Conservation (phyloP, 2,113 vertebrate species). For the Myrmecobius fasciatus region DNA sequence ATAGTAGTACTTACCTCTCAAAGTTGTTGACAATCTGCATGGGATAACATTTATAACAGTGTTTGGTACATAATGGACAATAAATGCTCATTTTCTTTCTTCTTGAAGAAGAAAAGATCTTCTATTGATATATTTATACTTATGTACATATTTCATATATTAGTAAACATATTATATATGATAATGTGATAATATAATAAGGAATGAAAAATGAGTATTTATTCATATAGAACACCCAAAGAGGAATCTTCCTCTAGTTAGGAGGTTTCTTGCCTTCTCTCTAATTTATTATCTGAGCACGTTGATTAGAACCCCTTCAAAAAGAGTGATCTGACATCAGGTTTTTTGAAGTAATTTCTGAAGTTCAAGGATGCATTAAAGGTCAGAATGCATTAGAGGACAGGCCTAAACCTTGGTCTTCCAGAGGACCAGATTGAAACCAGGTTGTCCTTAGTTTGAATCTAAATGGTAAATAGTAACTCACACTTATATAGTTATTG, state of each 20-base stretch:
- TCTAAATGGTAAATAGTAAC: neutral
- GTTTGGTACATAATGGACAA: too few relatives aligned
- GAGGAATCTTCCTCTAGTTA: neutral
- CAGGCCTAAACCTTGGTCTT: neutral
- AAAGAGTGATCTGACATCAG: neutral
- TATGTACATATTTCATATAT: too few relatives aligned
- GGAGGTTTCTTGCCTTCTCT: neutral
- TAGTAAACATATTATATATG: neutral
- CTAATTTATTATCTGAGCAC: neutral
- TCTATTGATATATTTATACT: too few relatives aligned
- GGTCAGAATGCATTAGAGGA: neutral
- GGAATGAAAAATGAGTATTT: neutral
- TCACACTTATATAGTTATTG: neutral
- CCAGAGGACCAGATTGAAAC: neutral
- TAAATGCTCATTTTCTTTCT: too few relatives aligned
- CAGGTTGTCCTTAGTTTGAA: neutral
- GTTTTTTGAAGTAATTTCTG: neutral
- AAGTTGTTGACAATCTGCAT: neutral
- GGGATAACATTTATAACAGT: neutral
- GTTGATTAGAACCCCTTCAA: neutral
- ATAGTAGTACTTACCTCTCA: too few relatives aligned
- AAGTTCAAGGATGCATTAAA: neutral
- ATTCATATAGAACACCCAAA: neutral
- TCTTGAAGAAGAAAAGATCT: too few relatives aligned
- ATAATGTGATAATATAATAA: neutral